Evolutionary conservation across 2,888 invertebrate genomes (phyloP), one percentile per base, ranked within the genome.

Genomic region (Tubulanus polymorphus): DNA sequence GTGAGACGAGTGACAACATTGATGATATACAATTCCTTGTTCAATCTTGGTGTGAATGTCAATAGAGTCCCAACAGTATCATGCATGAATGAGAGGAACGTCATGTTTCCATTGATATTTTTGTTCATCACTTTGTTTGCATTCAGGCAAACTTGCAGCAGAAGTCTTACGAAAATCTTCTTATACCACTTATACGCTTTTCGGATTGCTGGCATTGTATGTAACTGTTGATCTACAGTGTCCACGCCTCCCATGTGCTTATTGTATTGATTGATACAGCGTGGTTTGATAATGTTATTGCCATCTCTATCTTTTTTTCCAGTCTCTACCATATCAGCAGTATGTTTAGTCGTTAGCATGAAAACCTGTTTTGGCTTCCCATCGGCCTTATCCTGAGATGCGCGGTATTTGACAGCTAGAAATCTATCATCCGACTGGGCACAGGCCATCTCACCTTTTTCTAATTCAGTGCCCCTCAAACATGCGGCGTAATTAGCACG

Each of bases 301-400:
- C 41, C 41, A 41, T 41, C 20, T 41, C 41, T 41, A 15, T 41
- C 41, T 23, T 41, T 41, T 23, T 41, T 41, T 18, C 41, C 41
- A 41, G 41, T 41, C 3, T 41, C 41, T 20, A 41, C 41, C 6
- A 41, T 20, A 20, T 18, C 18, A 20, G 41, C 15, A 15, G 18
- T 23, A 8, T 23, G 20, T 20, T 20, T 8, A 20, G 41, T 41
- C 3, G 41, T 20, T 23, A 41, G 23, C 41, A 41, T 41, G 23
- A 18, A 5, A 18, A 41, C 41, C 41, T 41, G 20, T 23, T 41
- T 41, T 41, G 41, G 41, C 41, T 41, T 18, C 18, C 23, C 23
- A 41, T 41, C 23, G 18, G 41, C 41, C 23, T 41, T 41, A 15
- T 41, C 23, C 15, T 41, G 41, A 18, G 18, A 20, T 5, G 41